phyloP scores from a whole-genome alignment of 2,797 vertebrate species.

The Microctenopoma stevenorrisi region DNA sequence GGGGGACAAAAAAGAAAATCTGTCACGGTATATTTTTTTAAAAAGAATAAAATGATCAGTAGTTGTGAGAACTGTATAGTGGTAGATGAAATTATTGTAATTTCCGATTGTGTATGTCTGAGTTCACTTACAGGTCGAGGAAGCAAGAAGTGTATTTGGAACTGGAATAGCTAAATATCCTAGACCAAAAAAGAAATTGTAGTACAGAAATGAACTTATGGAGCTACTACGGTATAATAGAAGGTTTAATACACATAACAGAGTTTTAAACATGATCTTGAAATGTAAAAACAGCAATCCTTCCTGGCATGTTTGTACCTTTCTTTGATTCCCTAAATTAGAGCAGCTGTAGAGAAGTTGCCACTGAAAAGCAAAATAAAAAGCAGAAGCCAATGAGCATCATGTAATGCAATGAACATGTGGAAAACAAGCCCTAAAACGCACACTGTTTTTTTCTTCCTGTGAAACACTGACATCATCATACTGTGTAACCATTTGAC shows the following conservation, averaged over 20 bases:
- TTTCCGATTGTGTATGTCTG: too few relatives aligned
- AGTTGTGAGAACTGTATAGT: too few relatives aligned
- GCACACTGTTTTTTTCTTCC: constrained; percentile 18
- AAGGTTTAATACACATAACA: background rate
- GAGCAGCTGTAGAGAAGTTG: constrained; percentile 19
- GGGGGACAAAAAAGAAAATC: too few relatives aligned
- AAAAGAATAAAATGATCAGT: too few relatives aligned
- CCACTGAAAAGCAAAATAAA: constrained; percentile 47
- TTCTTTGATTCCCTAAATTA: background rate
- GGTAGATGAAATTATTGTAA: too few relatives aligned
- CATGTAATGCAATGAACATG: constrained; percentile 67
- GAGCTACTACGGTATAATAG: background rate
- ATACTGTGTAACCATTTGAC: background rate
- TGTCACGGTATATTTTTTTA: too few relatives aligned
- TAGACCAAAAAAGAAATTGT: too few relatives aligned
- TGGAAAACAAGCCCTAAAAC: constrained; percentile 47
- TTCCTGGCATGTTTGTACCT: constrained; percentile 65
- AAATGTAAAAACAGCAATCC: constrained; percentile 48
- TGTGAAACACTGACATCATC: constrained; percentile 6
- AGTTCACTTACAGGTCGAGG: too few relatives aligned
- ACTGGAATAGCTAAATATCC: too few relatives aligned
- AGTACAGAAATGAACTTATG: background rate
- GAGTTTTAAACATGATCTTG: constrained; percentile 38
- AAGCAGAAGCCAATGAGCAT: constrained; percentile 62
- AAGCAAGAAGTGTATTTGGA: too few relatives aligned